Percentiles rank a stretch among this genome's conserved stretches.
phyloP scores from a whole-genome alignment of 1,140 invertebrate species.

The Aphelenchoides fujianensis region DNA sequence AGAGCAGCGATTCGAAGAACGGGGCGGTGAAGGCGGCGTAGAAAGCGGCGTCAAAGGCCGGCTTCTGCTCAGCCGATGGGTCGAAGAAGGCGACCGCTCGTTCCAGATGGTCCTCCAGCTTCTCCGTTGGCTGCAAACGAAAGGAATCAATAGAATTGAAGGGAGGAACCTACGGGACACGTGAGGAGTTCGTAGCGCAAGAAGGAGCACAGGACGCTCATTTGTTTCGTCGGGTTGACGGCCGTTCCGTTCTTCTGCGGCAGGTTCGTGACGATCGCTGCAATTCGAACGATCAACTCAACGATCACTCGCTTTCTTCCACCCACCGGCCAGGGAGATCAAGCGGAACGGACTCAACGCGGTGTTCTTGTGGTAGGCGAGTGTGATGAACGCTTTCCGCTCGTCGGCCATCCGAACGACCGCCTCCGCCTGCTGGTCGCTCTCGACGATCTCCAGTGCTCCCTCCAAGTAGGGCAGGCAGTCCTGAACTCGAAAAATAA shows the following conservation, averaged over 20 bases:
- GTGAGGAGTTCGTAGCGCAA: slow-evolving; percentile 27
- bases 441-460: not conserved
- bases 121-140: slow-evolving; percentile 24
- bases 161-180: slow-evolving; percentile 30
- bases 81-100: slow-evolving; percentile 21
- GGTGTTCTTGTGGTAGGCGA: slow-evolving; percentile 39
- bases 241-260: slow-evolving; percentile 1
- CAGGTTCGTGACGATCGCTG: not conserved
- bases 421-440: not conserved
- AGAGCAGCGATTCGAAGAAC: slow-evolving; percentile 23
- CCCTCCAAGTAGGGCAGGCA: not conserved
- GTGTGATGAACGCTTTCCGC: slow-evolving; percentile 9
- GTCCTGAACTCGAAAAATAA: not conserved
- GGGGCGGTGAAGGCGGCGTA: slow-evolving; percentile 22
- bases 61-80: slow-evolving; percentile 5
- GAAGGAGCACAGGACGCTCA: slow-evolving; percentile 5
- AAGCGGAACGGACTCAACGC: slow-evolving; percentile 15
- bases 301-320: not conserved
- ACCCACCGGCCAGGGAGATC: slow-evolving; percentile 24
- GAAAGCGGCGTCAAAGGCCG: slow-evolving; percentile 24
- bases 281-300: too few species aligned
- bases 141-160: not conserved
- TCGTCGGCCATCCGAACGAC: not conserved
- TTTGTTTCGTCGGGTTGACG: not conserved
- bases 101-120: slow-evolving; percentile 11